Evolutionary conservation across 2,797 vertebrate genomes (phyloP), one percentile per base, ranked within the genome.

Genomic region (Corythornis leucogaster): DNA sequence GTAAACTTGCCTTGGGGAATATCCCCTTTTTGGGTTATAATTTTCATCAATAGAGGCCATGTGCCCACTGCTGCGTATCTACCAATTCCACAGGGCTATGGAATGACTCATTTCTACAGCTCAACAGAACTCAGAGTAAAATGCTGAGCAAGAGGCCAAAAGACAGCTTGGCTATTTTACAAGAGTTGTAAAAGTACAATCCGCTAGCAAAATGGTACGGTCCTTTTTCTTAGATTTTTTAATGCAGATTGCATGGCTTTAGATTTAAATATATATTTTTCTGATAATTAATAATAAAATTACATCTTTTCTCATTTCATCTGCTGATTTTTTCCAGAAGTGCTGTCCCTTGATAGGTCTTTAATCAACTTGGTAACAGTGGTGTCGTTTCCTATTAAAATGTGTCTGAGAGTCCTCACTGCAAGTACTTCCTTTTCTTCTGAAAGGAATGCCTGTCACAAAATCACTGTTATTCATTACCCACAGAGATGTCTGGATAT

Each of bases 91-190:
- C 55, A 93, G 87, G 92, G 94, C 53, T 93, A 74, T 59, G 48
- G 46, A 96, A 58, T 33, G 79, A 97, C 94, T 97, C 88, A 96
- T 96, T 97, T 94, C 94, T 90, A 95, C 20, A 83, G 92, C 95
- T 92, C 92, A 81, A 76, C 70, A 96, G 95, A 94, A 95, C 94
- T 96, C 79, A 75, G 96, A 97, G 94, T 63, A 97, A 97, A 94
- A 89, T 76, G 91, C 94, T 94, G 90, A 97, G 85, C 75, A 90
- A 73, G 87, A 91, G 42, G 77, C 68, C 81, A 88, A 81, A 69
- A 91, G 54, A 88, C 38, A 88, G 62, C 68, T 78, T 33, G 43
- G 13, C 19, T 80, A 86, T 64, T 86, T 90, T 61, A 66, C 12
- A 3, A 73, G 63, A 85, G 66, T 69, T 73, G 57, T 42, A 69